phyloP scores from a whole-genome alignment of 1,140 invertebrate genomes.

The Tetranychus urticae region DNA sequence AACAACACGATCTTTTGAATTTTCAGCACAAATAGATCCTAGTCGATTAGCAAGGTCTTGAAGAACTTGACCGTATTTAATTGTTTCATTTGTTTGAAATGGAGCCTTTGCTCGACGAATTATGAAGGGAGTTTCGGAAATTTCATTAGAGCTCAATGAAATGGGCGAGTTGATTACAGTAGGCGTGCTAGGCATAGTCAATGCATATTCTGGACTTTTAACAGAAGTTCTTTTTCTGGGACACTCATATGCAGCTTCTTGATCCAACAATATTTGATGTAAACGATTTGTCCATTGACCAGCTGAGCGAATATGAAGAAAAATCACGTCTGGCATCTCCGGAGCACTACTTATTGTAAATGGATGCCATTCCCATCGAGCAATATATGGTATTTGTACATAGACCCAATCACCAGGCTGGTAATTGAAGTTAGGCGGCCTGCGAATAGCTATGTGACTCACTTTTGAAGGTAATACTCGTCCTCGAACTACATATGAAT shows the following conservation, averaged over 20 bases:
- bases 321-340: constrained; percentile 72
- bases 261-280: background rate
- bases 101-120: background rate
- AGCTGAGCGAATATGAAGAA: constrained; percentile 74
- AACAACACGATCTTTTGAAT: background rate
- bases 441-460: constrained; percentile 37
- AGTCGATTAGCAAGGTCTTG: background rate
- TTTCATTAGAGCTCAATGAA: too few relatives aligned
- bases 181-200: too few relatives aligned
- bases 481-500: constrained; percentile 46
- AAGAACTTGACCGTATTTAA: background rate
- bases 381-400: constrained; percentile 72
- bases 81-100: background rate
- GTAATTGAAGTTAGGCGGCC: constrained; percentile 61
- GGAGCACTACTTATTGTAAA: constrained; percentile 89
- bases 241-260: too few relatives aligned
- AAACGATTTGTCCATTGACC: constrained; percentile 82
- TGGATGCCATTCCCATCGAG: constrained; percentile 86
- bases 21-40: too few relatives aligned
- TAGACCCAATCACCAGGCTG: constrained; percentile 84
- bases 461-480: constrained; percentile 43
- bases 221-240: too few relatives aligned
- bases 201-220: too few relatives aligned
- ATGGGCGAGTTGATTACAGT: too few relatives aligned
- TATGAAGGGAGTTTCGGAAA: too few relatives aligned